Base-by-base conservation (phyloP, 2,888 invertebrate species). In the Pandemis heparana region DNA sequence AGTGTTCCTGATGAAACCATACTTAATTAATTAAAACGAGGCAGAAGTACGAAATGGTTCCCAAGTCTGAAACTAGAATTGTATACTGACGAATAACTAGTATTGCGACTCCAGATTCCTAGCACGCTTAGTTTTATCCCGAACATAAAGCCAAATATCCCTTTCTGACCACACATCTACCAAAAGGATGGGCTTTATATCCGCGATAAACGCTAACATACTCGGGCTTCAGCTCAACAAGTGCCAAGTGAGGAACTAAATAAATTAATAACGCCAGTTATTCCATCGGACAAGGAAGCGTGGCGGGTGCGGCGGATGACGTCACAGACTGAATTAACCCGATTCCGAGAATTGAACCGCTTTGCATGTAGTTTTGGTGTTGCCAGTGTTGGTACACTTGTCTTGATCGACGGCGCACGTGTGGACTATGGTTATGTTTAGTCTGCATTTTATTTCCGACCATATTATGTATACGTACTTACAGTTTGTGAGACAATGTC, bases 271-370 rank as follows among this genome's bases (percentile, higher is more conserved):
- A 78, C 81, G 79, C 81, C 81, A 82, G 79, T 81, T 80, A 83
- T 84, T 83, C 80, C 79, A 81, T 84, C 83, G 83, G 87, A 90
- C 87, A 82, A 89, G 89, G 88, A 89, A 89, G 86, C 85, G 75
- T 80, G 73, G 77, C 74, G 51, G 62, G 51, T 43, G 70, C 77
- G 80, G 77, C 77, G 77, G 78, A 77, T 92, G 91, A 92, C 92
- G 92, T 92, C 92, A 92, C 85, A 84, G 83, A 84, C 90, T 82
- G 84, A 92, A 92, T 93, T 92, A 92, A 92, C 90, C 87, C 86
- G 86, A 86, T 92, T 92, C 93, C 80, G 83, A 91, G 92, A 92
- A 92, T 83, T 82, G 84, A 87, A 87, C 87, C 85, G 60, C 61
- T 87, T 76, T 78, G 87, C 60, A 71, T 70, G 70, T 63, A 12